Evolutionary conservation across 1,140 invertebrate genomes (phyloP).

Genomic region (Drosophila pseudoananassae): DNA sequence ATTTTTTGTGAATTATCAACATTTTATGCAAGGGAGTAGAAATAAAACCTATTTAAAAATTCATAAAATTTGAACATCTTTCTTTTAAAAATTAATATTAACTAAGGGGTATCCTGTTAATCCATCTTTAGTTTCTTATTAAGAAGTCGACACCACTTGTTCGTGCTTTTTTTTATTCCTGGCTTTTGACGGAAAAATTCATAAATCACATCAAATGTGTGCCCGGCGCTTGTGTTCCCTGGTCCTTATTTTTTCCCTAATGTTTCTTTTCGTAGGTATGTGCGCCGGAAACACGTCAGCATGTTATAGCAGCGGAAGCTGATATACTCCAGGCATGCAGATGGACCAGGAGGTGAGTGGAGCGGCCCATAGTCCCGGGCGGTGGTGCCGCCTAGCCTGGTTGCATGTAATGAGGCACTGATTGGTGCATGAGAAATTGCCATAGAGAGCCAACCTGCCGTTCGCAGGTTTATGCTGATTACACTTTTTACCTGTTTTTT

Average conservation of each 20-base stretch:
- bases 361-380: background rate
- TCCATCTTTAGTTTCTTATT: background rate
- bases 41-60: no score
- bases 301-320: slow-evolving; percentile 76
- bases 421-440: slow-evolving; percentile 77
- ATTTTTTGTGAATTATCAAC: no score
- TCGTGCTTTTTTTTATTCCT: background rate
- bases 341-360: background rate
- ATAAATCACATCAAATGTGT: slow-evolving; percentile 57
- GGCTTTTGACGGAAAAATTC: slow-evolving; percentile 28
- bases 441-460: slow-evolving; percentile 18
- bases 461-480: slow-evolving; percentile 48
- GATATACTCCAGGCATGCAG: slow-evolving; percentile 45
- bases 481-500: slow-evolving; percentile 7
- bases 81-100: background rate
- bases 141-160: slow-evolving; percentile 9
- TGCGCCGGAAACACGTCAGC: slow-evolving; percentile 73
- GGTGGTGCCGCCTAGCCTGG: slow-evolving; percentile 17
- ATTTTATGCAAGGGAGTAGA: no score
- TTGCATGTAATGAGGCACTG: slow-evolving; percentile 79
- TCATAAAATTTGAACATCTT: no score
- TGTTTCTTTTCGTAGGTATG: slow-evolving; percentile 27
- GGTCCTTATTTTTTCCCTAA: slow-evolving; percentile 37
- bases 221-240: slow-evolving; percentile 16
- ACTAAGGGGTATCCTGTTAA: background rate